Evolutionary conservation across 2,888 invertebrate genomes (phyloP).

Genomic region (Polyommatus icarus): DNA sequence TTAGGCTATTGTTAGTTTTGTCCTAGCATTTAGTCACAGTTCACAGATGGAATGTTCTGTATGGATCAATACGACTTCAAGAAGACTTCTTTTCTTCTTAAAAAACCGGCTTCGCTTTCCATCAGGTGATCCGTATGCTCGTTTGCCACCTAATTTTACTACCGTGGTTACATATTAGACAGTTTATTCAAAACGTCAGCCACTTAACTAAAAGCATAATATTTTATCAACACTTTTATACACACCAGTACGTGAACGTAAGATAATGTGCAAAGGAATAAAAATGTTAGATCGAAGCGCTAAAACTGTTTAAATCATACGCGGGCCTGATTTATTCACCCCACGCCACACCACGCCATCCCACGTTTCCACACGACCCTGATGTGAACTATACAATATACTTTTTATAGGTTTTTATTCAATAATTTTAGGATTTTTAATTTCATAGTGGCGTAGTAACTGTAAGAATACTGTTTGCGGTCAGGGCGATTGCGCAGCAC

Average conservation of each 20-base stretch:
- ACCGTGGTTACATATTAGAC: too few relatives aligned
- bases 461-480: too few relatives aligned
- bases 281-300: constrained; percentile 58
- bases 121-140: too few relatives aligned
- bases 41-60: too few relatives aligned
- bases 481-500: too few relatives aligned
- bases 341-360: not conserved
- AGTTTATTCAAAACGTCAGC: too few relatives aligned
- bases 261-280: constrained; percentile 54
- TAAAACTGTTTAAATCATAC: constrained; percentile 58
- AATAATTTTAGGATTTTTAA: not conserved
- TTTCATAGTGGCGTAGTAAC: not conserved
- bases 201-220: not conserved
- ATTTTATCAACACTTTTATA: constrained; percentile 40
- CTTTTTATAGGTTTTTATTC: not conserved
- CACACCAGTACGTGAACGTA: constrained; percentile 52
- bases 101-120: too few relatives aligned
- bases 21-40: too few relatives aligned
- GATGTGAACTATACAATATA: not conserved
- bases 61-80: too few relatives aligned
- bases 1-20: too few relatives aligned
- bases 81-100: too few relatives aligned
- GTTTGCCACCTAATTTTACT: too few relatives aligned
- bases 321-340: constrained; percentile 48
- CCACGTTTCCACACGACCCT: constrained; percentile 8